Evolutionary conservation across 1,140 invertebrate genomes (phyloP), one percentile per base, ranked within the genome.

Genomic region (Dryas iulia): DNA sequence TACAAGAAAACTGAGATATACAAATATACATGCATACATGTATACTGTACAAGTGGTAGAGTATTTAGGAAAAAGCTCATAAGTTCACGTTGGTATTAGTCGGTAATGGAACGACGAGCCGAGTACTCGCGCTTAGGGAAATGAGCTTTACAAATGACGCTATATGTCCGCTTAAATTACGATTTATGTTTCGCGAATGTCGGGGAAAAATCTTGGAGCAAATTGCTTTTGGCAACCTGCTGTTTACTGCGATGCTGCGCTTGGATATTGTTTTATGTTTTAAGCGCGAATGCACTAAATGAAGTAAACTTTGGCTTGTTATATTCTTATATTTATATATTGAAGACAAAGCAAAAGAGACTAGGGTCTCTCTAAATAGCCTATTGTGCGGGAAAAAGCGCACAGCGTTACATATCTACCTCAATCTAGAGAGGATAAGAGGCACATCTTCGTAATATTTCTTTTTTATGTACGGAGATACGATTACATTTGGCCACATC

Each of bases 121-220:
- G 39, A 61, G 59, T 52, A 24, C 59, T 61, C 14, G 35, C 28
- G 39, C 59, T 61, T 53, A 61, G 35, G 59, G 59, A 61, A 61
- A 61, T 52, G 59, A 62, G 35, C 59, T 47, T 47, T 62, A 62
- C 59, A 62, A 53, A 62, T 62, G 35, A 14, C 25, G 59, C 39
- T 62, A 24, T 62, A 62, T 62, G 59, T 52, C 59, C 25, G 59
- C 21, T 61, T 61, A 61, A 61, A 61, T 61, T 52, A 61, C 59
- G 25, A 61, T 61, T 52, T 61, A 61, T 25, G 33, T 47, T 47
- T 33, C 47, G 24, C 39, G 26, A 61, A 52, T 52, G 39, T 10
- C n/a, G 24, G 59, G 35, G 59, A 52, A 26, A 52, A 52, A 28
- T 61, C 25, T 52, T 61, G 11, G 47, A 47, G 18, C 11, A 61